Base-by-base conservation (phyloP, 2,888 invertebrate genomes). In the Erebia palarica region DNA sequence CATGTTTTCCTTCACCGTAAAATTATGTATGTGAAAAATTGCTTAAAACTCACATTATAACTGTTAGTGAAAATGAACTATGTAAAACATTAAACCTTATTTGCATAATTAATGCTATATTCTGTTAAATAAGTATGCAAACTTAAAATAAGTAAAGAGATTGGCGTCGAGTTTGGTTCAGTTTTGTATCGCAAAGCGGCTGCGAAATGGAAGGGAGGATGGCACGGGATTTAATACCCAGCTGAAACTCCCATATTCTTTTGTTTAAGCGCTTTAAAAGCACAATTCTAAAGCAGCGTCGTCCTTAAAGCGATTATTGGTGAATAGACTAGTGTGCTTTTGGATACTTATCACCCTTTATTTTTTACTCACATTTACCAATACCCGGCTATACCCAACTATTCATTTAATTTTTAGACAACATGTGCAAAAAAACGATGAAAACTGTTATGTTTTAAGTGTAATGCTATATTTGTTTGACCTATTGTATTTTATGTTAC, bases 151-250 rank as follows among this genome's bases (percentile, higher is more conserved):
- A 59, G 59, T 61, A 69, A 18, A 42, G n/a, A 21, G 47, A 60
- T 51, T 16, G 49, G 21, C 13, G n/a, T 51, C 58, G 42, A 58
- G 59, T 64, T 58, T 63, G 55, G 61, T 67, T 53, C 18, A 64
- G 55, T 73, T 70, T 73, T 63, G 65, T 61, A 65, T 70, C 60
- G 27, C 21, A 65, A 68, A 70, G 67, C 53, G 68, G 21, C 68
- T 61, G 21, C 42, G 16, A 68, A 70, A 60, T 69, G 51, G 57
- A 65, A 36, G n/a, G 67, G 18, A 58, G 58, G 64, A 49, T 44
- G 65, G 42, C 18, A 14, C 51, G 36, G 55, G 42, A 69, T 69
- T 65, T 64, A 69, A 65, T 65, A 51, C 69, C 10, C 51, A 36
- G 59, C 49, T 60, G 27, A 65, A 58, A n/a, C 59, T 27, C 16